phyloP scores from a whole-genome alignment of 2,113 vertebrate species.

The Limnothrissa miodon region DNA sequence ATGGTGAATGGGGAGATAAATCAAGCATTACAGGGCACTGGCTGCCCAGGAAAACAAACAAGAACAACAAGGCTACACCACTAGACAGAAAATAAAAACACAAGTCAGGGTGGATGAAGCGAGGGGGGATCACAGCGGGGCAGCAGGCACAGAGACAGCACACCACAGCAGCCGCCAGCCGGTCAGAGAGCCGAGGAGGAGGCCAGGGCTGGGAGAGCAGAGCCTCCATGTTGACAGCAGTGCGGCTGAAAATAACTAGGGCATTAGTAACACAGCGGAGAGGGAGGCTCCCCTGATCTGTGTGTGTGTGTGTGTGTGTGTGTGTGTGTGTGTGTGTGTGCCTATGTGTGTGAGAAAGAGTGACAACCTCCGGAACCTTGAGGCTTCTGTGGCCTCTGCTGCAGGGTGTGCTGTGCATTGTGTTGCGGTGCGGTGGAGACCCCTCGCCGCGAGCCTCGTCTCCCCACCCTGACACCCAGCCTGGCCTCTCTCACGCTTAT shows the following conservation, averaged over 20 bases:
- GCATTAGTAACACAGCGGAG: neutral
- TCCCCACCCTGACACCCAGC: neutral
- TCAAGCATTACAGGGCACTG: neutral
- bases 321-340: too few species aligned
- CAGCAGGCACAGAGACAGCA: neutral
- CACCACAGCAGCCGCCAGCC: neutral
- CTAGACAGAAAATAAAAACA: neutral
- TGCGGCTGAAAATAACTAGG: neutral
- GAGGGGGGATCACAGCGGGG: neutral
- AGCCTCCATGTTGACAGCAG: neutral
- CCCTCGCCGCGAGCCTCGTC: too few species aligned
- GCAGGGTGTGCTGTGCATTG: neutral
- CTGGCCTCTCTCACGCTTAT: neutral
- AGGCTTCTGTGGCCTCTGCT: neutral
- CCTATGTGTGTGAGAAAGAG: too few species aligned
- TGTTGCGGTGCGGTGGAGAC: too few species aligned
- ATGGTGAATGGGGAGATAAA: neutral
- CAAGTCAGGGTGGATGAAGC: neutral
- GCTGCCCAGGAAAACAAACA: neutral
- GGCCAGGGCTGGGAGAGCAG: neutral
- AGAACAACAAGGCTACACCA: neutral
- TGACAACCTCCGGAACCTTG: too few species aligned
- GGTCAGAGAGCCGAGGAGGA: neutral
- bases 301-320: too few species aligned
- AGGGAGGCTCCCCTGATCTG: neutral